Conservation (phyloP, 2,888 invertebrate species). For the Apamea epomidion region DNA sequence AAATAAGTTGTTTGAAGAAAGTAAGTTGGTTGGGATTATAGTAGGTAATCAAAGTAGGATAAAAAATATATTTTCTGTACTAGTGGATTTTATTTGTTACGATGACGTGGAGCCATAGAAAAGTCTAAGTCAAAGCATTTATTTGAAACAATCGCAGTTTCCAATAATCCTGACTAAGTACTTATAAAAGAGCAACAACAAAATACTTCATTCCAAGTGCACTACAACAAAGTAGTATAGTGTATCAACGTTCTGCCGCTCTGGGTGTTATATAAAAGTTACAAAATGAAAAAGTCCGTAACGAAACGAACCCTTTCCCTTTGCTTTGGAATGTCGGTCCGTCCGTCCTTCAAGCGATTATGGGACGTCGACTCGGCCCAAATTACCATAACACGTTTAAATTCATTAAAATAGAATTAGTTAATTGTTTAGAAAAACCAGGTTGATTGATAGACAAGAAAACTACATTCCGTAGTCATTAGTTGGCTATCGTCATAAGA, state of each 20-base stretch:
- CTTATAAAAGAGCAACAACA: constrained; percentile 1
- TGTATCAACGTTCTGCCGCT: constrained; percentile 8
- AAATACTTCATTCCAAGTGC: constrained; percentile 13
- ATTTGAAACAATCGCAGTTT: neutral
- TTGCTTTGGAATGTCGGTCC: constrained; percentile 70
- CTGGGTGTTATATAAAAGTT: constrained; percentile 45
- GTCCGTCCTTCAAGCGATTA: constrained; percentile 86
- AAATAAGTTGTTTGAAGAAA: neutral
- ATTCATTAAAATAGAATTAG: constrained; percentile 83
- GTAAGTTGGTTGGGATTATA: neutral
- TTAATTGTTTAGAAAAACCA: constrained; percentile 74
- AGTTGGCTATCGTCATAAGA: constrained; percentile 42
- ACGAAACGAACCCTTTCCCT: constrained; percentile 61
- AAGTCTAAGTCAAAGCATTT: neutral
- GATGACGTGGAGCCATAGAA: neutral
- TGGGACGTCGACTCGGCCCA: constrained; percentile 81
- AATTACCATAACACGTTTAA: constrained; percentile 78
- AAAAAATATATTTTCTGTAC: neutral
- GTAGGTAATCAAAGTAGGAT: neutral
- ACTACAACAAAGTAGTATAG: constrained; percentile 16
- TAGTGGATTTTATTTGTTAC: neutral
- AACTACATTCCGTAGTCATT: constrained; percentile 61
- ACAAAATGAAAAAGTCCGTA: constrained; percentile 54
- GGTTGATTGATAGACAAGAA: constrained; percentile 51
- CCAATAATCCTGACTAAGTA: neutral